phyloP scores from a whole-genome alignment of 2,797 vertebrate genomes.

The Phoxinus dragarum region DNA sequence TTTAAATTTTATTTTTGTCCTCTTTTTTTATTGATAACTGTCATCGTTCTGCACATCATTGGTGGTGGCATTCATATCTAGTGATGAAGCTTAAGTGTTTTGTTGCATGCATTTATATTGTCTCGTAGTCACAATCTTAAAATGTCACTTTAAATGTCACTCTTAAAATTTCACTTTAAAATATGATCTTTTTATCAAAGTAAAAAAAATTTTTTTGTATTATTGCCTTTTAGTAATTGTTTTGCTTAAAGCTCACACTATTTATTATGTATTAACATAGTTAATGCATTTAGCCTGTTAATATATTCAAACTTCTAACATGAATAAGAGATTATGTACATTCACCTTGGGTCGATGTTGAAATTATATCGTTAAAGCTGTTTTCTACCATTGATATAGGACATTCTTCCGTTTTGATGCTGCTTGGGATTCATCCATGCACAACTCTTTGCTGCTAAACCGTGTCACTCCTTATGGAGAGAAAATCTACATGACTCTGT shows the following conservation, averaged over 20 bases:
- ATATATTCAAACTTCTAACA: not conserved
- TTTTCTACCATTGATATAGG: constrained; percentile 69
- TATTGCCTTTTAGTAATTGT: not conserved
- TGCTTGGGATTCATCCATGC: constrained; percentile 98
- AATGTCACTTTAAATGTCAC: not conserved
- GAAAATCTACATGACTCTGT: constrained; percentile 99
- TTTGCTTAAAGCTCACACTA: not conserved
- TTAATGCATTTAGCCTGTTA: not conserved
- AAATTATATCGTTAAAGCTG: not conserved
- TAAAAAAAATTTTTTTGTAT: not conserved
- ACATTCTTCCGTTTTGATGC: constrained; percentile 96
- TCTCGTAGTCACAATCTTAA: constrained; percentile 4
- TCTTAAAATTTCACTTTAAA: not conserved
- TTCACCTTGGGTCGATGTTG: not conserved
- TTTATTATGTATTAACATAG: not conserved
- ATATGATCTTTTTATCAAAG: constrained; percentile 26
- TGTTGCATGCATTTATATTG: constrained; percentile 49
- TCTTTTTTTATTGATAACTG: constrained; percentile 9
- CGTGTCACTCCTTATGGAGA: constrained; percentile 94
- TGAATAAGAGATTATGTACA: not conserved
- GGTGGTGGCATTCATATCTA: constrained; percentile 37
- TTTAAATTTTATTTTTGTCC: not conserved
- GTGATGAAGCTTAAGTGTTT: constrained; percentile 22
- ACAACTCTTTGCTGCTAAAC: constrained; percentile 95
- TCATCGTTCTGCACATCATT: constrained; percentile 35